These are phyloP conservation scores for Colossoma macropomum DNA, from an alignment of 2,113 vertebrate species.

Conservation along the genomic window DNA sequence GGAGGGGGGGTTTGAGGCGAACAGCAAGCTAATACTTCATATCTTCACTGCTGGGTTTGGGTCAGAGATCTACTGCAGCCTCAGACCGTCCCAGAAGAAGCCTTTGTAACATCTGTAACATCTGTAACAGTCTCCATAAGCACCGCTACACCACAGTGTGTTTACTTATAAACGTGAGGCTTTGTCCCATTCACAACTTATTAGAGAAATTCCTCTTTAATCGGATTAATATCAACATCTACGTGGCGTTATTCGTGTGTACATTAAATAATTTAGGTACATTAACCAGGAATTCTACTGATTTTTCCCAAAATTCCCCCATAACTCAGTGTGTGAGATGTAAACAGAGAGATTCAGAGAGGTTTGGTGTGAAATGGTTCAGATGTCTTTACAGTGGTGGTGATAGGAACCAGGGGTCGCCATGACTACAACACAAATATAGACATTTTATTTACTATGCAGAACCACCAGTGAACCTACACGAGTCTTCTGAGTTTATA, in stretches of 20 bases:
- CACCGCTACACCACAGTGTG: too few relatives aligned
- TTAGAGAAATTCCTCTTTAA: not conserved
- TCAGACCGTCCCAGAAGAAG: not conserved
- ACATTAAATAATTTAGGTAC: not conserved
- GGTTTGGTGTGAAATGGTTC: not conserved
- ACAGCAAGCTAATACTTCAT: not conserved
- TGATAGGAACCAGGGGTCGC: too few relatives aligned
- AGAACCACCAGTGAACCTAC: too few relatives aligned
- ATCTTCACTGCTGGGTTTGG: slow-evolving; percentile 37
- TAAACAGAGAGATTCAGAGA: not conserved
- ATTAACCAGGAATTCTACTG: not conserved
- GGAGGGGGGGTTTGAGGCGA: too few relatives aligned
- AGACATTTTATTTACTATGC: not conserved
- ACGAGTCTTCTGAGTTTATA: too few relatives aligned
- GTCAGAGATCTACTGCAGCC: slow-evolving; percentile 9
- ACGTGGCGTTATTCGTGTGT: slow-evolving; percentile 2
- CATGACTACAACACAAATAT: too few relatives aligned
- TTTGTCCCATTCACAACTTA: not conserved
- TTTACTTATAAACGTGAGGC: not conserved
- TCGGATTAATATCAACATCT: slow-evolving; percentile 1
- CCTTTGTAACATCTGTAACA: not conserved
- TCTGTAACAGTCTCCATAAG: not conserved
- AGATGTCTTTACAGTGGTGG: too few relatives aligned
- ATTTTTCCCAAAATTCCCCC: not conserved
- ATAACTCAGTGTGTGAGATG: not conserved